Conservation (phyloP, 1,140 invertebrate genomes). For the Zeugodacus cucurbitae region DNA sequence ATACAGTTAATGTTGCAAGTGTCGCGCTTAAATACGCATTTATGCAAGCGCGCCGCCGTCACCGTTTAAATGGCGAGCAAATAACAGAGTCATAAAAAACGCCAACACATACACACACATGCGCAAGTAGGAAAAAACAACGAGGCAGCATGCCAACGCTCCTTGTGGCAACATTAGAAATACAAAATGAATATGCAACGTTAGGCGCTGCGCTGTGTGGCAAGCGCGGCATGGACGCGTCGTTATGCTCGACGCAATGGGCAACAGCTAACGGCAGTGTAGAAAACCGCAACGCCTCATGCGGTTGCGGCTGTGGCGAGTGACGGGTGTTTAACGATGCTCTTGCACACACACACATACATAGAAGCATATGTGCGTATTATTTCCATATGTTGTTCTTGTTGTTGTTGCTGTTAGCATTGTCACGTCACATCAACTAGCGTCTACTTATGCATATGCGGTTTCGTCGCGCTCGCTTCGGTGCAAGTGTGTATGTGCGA, state of each 20-base stretch:
- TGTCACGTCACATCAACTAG: not conserved
- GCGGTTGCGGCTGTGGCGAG: not conserved
- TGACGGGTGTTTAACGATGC: slow-evolving; percentile 2
- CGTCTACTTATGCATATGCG: not conserved
- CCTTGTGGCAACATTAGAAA: slow-evolving; percentile 15
- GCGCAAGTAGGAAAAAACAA: not conserved
- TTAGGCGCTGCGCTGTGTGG: not conserved
- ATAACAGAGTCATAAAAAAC: not conserved
- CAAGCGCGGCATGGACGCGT: not conserved
- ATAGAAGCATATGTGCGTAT: not conserved
- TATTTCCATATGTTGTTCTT: not conserved
- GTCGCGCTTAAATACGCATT: slow-evolving; percentile 35
- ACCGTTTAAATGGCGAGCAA: slow-evolving; percentile 22
- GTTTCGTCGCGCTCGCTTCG: not conserved
- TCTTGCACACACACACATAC: not conserved
- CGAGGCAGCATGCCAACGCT: not conserved
- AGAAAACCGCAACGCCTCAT: slow-evolving; percentile 1
- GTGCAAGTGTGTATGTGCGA: not conserved
- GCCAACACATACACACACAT: not conserved
- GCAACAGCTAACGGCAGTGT: not conserved
- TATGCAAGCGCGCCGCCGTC: slow-evolving; percentile 17
- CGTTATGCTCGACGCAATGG: not conserved
- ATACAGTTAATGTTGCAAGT: not conserved
- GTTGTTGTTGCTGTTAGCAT: not conserved
- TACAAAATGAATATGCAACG: not conserved